Evolutionary conservation across 2,888 invertebrate species (phyloP).

Genomic region (Tipula unca): DNA sequence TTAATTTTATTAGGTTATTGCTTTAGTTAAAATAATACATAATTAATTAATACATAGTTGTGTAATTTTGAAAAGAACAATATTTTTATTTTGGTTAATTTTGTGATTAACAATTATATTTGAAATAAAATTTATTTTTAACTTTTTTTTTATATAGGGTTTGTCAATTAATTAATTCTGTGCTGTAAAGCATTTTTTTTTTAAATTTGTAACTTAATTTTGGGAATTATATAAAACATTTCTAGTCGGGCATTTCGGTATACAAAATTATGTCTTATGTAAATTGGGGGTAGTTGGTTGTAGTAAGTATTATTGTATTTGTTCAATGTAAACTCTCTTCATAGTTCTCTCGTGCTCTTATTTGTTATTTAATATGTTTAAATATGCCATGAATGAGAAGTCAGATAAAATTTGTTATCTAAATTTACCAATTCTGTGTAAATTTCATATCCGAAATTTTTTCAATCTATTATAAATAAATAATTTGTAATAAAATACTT

Average conservation of each 20-base stretch:
- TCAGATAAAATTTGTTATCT: no score
- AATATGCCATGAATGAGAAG: no score
- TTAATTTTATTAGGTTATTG: background rate
- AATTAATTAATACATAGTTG: background rate
- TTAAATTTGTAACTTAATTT: slow-evolving; percentile 19
- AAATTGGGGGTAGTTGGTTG: background rate
- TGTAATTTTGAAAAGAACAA: background rate
- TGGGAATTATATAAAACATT: slow-evolving; percentile 19
- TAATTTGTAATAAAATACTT: no score
- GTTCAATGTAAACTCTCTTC: background rate
- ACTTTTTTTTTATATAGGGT: background rate
- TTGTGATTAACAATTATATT: background rate
- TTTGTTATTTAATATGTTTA: background rate
- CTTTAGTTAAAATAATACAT: background rate
- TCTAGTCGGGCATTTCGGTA: background rate
- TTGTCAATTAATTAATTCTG: slow-evolving; percentile 8
- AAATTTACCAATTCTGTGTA: no score
- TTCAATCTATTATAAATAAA: no score
- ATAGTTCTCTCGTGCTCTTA: background rate
- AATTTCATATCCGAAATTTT: no score
- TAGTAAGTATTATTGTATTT: background rate
- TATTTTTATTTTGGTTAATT: slow-evolving; percentile 22
- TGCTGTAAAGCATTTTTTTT: slow-evolving; percentile 1
- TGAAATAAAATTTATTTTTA: background rate
- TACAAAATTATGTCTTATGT: background rate